Conservation (phyloP, 2,797 vertebrate species). For the Craterocephalus amniculus region DNA sequence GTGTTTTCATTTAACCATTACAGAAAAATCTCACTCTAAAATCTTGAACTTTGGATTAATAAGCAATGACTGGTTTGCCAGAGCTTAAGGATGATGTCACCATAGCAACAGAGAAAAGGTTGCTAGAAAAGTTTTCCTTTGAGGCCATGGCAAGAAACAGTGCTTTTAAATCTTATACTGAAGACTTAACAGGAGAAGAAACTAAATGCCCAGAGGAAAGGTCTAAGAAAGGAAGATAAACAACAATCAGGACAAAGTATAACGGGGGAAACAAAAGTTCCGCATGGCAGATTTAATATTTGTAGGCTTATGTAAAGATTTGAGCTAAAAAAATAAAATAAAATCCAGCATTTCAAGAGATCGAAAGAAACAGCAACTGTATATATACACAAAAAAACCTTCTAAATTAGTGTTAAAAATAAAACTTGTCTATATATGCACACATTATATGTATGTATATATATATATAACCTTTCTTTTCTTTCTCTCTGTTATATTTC, state of each 20-base stretch:
- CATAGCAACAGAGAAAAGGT: background rate
- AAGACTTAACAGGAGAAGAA: background rate
- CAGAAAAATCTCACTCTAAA: background rate
- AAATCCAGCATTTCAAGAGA: conserved; percentile 78
- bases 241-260: background rate
- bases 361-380: conserved; percentile 57
- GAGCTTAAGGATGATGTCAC: background rate
- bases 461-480: too few relatives aligned
- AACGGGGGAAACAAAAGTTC: conserved; percentile 1
- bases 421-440: conserved; percentile 51
- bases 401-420: conserved; percentile 66
- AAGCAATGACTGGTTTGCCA: background rate
- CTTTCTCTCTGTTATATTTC: background rate
- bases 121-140: background rate
- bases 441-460: conserved; percentile 16
- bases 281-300: conserved; percentile 28
- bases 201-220: background rate
- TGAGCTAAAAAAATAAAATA: conserved; percentile 72
- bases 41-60: background rate
- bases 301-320: conserved; percentile 59
- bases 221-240: background rate
- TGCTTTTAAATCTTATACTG: background rate
- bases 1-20: background rate
- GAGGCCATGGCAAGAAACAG: background rate
- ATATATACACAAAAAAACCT: conserved; percentile 54